These are phyloP conservation scores for Pelodytes ibericus DNA, from an alignment of 2,797 vertebrate species.

Conservation along the genomic window DNA sequence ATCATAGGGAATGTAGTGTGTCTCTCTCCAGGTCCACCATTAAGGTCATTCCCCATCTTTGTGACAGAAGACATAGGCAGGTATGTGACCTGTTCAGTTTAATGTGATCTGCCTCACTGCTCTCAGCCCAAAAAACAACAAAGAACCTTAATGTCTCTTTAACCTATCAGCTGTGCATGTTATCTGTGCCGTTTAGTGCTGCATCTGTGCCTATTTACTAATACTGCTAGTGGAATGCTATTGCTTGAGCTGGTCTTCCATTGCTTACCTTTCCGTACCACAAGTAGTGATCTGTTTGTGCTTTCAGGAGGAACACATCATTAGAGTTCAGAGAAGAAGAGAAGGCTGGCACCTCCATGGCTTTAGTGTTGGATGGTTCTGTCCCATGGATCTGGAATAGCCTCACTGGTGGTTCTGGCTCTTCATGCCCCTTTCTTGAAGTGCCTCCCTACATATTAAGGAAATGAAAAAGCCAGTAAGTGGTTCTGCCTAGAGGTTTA, in stretches of 20 bases:
- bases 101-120: too few species aligned
- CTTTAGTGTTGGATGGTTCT: conserved; percentile 80
- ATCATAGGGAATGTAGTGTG: too few species aligned
- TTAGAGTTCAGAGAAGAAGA: conserved; percentile 85
- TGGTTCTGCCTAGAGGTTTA: not conserved
- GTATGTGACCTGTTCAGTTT: too few species aligned
- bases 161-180: too few species aligned
- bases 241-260: not conserved
- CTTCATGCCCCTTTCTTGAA: conserved; percentile 74
- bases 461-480: not conserved
- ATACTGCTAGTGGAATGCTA: too few species aligned
- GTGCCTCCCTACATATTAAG: conserved; percentile 78
- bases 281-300: conserved; percentile 74
- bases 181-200: too few species aligned
- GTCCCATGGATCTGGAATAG: conserved; percentile 85
- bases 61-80: too few species aligned
- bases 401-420: conserved; percentile 78
- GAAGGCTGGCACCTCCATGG: conserved; percentile 80
- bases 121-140: too few species aligned
- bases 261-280: conserved; percentile 89
- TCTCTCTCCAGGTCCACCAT: too few species aligned
- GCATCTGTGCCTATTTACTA: too few species aligned
- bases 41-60: too few species aligned
- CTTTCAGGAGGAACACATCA: conserved; percentile 85
- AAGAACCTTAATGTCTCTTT: too few species aligned